Conservation (phyloP, 2,113 vertebrate species). For the Pachyramphus minor region DNA sequence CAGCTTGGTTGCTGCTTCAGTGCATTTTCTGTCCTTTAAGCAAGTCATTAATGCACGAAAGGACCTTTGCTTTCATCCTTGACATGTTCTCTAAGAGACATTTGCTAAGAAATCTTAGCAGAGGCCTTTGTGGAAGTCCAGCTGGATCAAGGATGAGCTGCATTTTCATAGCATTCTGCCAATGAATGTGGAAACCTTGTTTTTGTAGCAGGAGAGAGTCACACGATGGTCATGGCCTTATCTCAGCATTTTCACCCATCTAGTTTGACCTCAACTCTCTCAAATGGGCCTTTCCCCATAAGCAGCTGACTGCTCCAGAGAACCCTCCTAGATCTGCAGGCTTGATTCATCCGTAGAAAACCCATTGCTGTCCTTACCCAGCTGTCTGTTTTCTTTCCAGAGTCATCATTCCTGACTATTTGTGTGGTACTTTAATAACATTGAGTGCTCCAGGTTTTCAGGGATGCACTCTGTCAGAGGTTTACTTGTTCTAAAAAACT, state of each 20-base stretch:
- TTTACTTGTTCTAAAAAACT: too few relatives aligned
- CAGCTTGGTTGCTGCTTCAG: neutral
- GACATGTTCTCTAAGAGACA: neutral
- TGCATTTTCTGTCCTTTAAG: neutral
- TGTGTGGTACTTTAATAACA: neutral
- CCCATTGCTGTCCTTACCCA: accelerated
- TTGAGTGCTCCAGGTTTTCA: neutral
- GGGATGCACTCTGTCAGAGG: neutral
- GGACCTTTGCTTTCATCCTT: neutral
- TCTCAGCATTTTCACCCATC: neutral
- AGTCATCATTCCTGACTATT: neutral
- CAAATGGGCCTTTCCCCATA: neutral
- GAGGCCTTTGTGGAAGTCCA: neutral
- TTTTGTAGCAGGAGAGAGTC: neutral
- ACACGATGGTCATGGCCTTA: neutral
- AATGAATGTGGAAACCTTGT: neutral
- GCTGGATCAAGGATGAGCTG: neutral
- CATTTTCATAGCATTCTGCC: neutral
- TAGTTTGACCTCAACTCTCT: neutral
- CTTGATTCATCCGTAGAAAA: neutral
- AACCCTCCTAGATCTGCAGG: neutral
- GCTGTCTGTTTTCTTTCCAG: neutral
- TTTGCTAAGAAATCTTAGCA: neutral
- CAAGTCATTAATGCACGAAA: neutral
- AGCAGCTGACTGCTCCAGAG: neutral